Conservation (phyloP, 2,797 vertebrate species). For the Hemibagrus guttatus region DNA sequence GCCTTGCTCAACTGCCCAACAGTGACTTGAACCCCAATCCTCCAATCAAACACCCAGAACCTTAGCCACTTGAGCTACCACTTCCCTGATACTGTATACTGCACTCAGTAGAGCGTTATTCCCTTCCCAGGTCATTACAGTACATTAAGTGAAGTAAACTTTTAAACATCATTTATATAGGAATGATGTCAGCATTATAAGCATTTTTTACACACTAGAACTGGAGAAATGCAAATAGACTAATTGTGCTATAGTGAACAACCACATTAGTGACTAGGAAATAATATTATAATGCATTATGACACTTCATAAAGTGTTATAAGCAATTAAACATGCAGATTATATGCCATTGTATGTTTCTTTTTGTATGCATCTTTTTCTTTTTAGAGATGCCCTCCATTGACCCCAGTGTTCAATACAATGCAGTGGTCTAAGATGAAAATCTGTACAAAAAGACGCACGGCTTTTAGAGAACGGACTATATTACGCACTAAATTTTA, state of each 20-base stretch:
- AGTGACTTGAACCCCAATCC: too few species aligned
- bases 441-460: neutral
- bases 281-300: neutral
- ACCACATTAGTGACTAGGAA: neutral
- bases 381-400: neutral
- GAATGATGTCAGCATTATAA: neutral
- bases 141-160: neutral
- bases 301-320: neutral
- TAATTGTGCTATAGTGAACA: too few species aligned
- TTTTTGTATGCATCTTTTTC: neutral
- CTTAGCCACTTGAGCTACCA: too few species aligned
- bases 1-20: too few species aligned
- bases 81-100: too few species aligned
- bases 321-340: neutral
- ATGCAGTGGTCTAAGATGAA: too few species aligned
- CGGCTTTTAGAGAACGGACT: neutral
- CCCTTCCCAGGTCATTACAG: neutral
- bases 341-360: neutral
- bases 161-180: neutral
- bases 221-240: neutral
- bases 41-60: too few species aligned
- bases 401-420: neutral
- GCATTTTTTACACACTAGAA: neutral
- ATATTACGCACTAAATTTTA: neutral
- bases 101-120: too few species aligned